A percentile compares a stretch with the other conserved stretches of the same genome.
Evolutionary conservation across 2,113 vertebrate genomes (phyloP).

Genomic region (Nyctibius bracteatus): DNA sequence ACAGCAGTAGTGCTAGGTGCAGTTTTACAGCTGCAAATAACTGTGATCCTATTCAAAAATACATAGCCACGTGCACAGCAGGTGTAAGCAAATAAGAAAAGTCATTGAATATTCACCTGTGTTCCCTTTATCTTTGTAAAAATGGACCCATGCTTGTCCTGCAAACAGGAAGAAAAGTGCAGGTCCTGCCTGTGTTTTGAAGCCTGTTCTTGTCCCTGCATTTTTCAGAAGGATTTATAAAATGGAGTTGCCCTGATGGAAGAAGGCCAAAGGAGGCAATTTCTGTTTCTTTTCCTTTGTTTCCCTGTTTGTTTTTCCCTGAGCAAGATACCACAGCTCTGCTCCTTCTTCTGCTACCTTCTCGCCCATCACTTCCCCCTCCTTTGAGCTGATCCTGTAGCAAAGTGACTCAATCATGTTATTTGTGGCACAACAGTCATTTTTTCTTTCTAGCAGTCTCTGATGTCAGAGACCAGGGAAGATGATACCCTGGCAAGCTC

Average conservation of each 20-base stretch:
- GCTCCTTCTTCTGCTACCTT: neutral
- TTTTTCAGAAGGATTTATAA: neutral
- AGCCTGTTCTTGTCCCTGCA: neutral
- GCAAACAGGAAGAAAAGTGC: neutral
- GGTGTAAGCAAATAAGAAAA: neutral
- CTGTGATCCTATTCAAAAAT: neutral
- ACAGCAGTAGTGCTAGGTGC: neutral
- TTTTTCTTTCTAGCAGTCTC: constrained; percentile 36
- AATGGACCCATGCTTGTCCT: neutral
- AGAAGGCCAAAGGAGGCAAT: neutral
- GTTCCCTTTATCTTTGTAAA: neutral
- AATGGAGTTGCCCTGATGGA: neutral
- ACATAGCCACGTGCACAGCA: neutral
- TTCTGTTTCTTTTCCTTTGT: neutral
- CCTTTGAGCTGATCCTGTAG: constrained; percentile 37
- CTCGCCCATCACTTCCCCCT: neutral
- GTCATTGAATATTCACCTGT: neutral
- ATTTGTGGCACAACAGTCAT: constrained; percentile 46
- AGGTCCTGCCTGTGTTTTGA: neutral
- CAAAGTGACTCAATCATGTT: constrained; percentile 61
- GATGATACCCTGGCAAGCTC: constrained; percentile 12
- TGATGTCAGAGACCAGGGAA: constrained; percentile 42
- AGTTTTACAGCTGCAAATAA: neutral
- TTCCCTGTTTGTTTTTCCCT: neutral
- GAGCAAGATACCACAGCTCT: neutral